Evolutionary conservation across 35 echinoderm and acorn worm species (phyloP), one percentile per base, ranked within the genome.

Genomic region (Apostichopus japonicus): DNA sequence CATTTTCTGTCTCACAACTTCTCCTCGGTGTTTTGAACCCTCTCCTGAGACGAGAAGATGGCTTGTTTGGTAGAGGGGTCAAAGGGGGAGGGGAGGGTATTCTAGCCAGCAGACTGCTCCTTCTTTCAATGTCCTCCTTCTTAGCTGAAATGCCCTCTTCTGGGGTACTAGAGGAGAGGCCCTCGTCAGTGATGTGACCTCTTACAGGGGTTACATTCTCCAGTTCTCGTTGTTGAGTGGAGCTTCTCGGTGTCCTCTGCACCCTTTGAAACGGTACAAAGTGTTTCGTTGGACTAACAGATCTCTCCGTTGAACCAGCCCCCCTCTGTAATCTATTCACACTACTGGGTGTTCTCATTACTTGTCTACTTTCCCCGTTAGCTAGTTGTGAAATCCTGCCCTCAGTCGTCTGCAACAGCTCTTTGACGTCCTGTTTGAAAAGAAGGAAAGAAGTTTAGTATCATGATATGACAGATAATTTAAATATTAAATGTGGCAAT

Each of bases 11-110:
- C 55, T 55, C 71, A 75, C 70, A 14, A 56, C 54, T 23, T 33
- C 83, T 96, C 52, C 61, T 80, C 62, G 93, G 90, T 75, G 70
- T 55, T 70, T 61, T 94, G 90, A 96, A 96, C 15, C 65, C 81
- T 21, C 72, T 72, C 79, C 70, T 94, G 4, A 96, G 54, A 24
- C 52, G 56, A 11, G 77, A 56, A 52, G 87, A 10, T 7, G 77
- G 16, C 5, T 79, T 53, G 76, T 17, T 86, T 7, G 96, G 96
- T 53, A 98, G 79, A 21, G 94, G 92, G 55, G 83, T 94, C 13
- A 98, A 77, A 86, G 96, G 92, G 1, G 96, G 96, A 83, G 96
- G 96, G 25, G 96, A 98, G 1, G 94, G 94, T 78, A 98, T 88
- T 56, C 90, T 70, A 24, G 61, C 55, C 19, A 98, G 90, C 55